A percentile compares a stretch with the other conserved stretches of the same genome.
These are phyloP conservation scores for Lithobates pipiens DNA, from an alignment of 2,797 vertebrate genomes.

Conservation along the genomic window DNA sequence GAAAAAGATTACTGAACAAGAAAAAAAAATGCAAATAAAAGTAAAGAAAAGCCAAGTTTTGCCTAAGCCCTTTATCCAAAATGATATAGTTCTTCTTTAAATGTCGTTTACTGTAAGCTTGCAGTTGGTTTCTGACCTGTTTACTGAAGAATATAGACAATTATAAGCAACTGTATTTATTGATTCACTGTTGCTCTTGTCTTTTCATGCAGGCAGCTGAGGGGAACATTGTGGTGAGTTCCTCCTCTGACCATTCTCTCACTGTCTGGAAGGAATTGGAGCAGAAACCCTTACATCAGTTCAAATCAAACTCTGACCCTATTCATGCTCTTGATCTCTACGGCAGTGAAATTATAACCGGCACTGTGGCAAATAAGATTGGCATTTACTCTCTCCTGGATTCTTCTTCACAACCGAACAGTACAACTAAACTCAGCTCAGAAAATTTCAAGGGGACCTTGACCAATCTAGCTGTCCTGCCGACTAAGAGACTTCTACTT, in stretches of 20 bases:
- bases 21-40: no score
- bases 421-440: conserved; percentile 92
- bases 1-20: no score
- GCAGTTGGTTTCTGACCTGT: not conserved
- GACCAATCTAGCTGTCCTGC: conserved; percentile 92
- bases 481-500: conserved; percentile 93
- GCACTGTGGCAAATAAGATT: conserved; percentile 95
- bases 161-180: not conserved
- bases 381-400: conserved; percentile 93
- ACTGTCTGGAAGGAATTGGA: conserved; percentile 96
- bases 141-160: not conserved
- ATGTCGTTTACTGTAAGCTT: not conserved
- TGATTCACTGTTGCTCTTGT: not conserved
- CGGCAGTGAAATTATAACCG: conserved; percentile 88
- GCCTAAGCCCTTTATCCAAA: no score
- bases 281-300: conserved; percentile 91
- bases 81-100: no score
- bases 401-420: conserved; percentile 83
- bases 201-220: conserved; percentile 85
- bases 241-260: conserved; percentile 93
- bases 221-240: conserved; percentile 90
- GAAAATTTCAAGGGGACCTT: conserved; percentile 98
- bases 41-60: no score
- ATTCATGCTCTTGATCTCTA: conserved; percentile 95
- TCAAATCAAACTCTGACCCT: conserved; percentile 91